Conservation (phyloP, 2,113 vertebrate genomes). For the Litocranius walleri region DNA sequence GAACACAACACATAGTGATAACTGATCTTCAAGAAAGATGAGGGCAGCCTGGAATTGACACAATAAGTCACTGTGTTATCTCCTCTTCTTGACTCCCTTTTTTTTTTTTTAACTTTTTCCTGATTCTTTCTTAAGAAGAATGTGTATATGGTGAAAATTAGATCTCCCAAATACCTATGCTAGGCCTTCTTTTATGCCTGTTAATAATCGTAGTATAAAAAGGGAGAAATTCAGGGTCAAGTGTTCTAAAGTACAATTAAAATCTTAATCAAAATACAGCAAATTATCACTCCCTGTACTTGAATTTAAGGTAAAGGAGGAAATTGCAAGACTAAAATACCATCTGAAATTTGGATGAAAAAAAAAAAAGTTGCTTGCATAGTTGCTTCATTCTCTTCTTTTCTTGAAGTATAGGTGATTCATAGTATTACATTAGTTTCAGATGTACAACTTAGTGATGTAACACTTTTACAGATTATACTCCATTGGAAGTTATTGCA, state of each 20-base stretch:
- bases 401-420: neutral
- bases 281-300: neutral
- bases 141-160: neutral
- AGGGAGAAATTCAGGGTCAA: neutral
- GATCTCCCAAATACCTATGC: neutral
- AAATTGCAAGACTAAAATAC: neutral
- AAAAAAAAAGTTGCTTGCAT: neutral
- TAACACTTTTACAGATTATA: neutral
- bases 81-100: neutral
- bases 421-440: neutral
- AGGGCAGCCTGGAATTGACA: neutral
- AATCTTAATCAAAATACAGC: conserved; percentile 10
- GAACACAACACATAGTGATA: neutral
- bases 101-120: neutral
- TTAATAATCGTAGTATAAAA: neutral
- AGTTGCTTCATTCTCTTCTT: neutral
- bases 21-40: neutral
- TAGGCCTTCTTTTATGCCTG: neutral
- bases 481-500: neutral
- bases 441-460: neutral
- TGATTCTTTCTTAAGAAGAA: neutral
- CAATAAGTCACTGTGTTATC: neutral
- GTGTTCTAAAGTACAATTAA: conserved; percentile 9
- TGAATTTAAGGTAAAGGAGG: neutral
- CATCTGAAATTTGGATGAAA: neutral